Evolutionary conservation across 2,113 vertebrate species (phyloP).

Genomic region (Garra rufa): DNA sequence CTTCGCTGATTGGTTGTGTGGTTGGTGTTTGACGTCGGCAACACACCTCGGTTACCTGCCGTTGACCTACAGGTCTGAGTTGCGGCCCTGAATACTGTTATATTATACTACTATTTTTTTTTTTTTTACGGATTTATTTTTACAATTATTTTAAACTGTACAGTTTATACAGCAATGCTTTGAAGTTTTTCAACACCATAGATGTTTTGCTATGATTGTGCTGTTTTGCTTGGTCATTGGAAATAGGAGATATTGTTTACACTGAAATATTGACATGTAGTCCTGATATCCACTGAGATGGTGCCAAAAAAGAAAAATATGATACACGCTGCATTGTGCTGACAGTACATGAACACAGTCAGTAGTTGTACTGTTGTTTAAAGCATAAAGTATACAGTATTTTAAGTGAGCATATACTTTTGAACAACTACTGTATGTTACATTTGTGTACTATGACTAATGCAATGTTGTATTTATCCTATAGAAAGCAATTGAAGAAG

Average conservation of each 20-base stretch:
- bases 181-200: neutral
- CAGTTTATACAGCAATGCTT: neutral
- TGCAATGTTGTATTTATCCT: neutral
- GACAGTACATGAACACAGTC: neutral
- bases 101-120: too few species aligned
- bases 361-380: neutral
- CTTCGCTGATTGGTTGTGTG: neutral
- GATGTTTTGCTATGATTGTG: neutral
- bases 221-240: conserved; percentile 15
- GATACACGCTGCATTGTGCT: neutral
- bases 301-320: neutral
- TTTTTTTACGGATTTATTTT: neutral
- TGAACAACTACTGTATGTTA: neutral
- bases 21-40: neutral
- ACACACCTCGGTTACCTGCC: neutral
- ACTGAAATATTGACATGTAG: conserved; percentile 17
- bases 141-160: neutral
- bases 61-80: neutral
- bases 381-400: neutral
- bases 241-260: neutral
- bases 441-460: neutral
- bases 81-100: too few species aligned
- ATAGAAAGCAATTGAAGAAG: neutral
- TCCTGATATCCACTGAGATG: neutral
- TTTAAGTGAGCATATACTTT: neutral